Evolutionary conservation across 2,797 vertebrate genomes (phyloP).

Genomic region (Loris lydekkerianus): DNA sequence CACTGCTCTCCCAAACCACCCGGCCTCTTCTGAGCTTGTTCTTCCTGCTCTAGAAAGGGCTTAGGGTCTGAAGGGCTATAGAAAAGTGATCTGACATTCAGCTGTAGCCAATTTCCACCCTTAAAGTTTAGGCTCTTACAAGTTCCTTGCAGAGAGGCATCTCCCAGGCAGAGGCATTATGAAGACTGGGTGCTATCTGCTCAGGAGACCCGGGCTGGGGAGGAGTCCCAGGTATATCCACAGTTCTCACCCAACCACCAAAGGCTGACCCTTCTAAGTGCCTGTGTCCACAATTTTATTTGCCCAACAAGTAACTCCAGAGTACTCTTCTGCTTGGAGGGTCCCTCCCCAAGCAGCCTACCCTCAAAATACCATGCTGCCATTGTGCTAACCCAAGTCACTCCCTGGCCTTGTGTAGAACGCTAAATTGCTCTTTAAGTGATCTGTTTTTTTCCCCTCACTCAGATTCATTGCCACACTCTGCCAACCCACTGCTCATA

Average conservation of each 20-base stretch:
- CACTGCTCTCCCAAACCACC: not conserved
- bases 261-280: not conserved
- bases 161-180: not conserved
- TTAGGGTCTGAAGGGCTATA: not conserved
- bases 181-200: not conserved
- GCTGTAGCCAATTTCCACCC: not conserved
- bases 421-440: not conserved
- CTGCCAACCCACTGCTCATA: not conserved
- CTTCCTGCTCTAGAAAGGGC: not conserved
- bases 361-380: not conserved
- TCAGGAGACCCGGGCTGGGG: not conserved
- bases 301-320: not conserved
- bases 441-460: not conserved
- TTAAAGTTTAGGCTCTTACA: not conserved
- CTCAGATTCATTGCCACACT: not conserved
- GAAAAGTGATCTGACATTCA: not conserved
- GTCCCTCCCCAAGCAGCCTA: not conserved
- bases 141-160: not conserved
- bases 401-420: not conserved
- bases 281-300: not conserved
- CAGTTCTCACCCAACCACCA: not conserved
- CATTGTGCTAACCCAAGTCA: not conserved
- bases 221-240: fast-evolving
- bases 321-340: not conserved
- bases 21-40: not conserved